Evolutionary conservation across 2,888 invertebrate species (phyloP), one percentile per base, ranked within the genome.

Genomic region (Holacanthella duospinosa): DNA sequence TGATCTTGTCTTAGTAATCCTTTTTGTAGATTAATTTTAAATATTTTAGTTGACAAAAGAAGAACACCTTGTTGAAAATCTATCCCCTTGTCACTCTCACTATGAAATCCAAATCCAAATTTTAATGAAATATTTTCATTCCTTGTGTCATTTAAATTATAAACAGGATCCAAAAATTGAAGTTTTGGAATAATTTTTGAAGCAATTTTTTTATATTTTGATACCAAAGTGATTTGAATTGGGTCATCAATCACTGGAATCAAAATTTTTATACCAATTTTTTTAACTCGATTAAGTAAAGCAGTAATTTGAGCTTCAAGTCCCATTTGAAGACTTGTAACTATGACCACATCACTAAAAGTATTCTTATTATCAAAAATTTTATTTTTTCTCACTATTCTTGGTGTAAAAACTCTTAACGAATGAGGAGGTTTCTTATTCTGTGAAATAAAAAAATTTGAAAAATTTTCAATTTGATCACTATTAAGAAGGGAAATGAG

Each of bases 301-400:
- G 67, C 69, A 6, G 53, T 56, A 3, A 27, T 29, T 16, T 29
- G 25, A 2, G 60, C 65, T 12, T 61, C 60, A n/a, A 67, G 61
- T 59, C 64, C 66, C 72, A 72, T 72, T 65, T 72, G 69, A 26
- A 72, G 44, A 16, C 66, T 66, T 9, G 62, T 94, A 94, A 79
- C 94, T 48, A 16, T 9, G n/a, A 48, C 12, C 6, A 9, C 6
- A 36, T 6, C 36, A 36, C 16, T 36, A 16, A 36, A 36, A 36
- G 9, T 36, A n/a, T n/a, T n/a, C n/a, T n/a, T n/a, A 36, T 36
- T 36, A 12, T 6, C 16, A 36, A 36, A 36, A 16, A 36, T 36
- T 36, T 36, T 6, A 12, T 36, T 16, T 36, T 36, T 16, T 36
- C 9, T 6, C 16, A 16, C 9, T 36, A 36, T 36, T 21, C 48